Percentiles rank a stretch among this genome's conserved stretches.
Evolutionary conservation across 2,113 vertebrate species (phyloP).

Genomic region (Hystrix cristata): DNA sequence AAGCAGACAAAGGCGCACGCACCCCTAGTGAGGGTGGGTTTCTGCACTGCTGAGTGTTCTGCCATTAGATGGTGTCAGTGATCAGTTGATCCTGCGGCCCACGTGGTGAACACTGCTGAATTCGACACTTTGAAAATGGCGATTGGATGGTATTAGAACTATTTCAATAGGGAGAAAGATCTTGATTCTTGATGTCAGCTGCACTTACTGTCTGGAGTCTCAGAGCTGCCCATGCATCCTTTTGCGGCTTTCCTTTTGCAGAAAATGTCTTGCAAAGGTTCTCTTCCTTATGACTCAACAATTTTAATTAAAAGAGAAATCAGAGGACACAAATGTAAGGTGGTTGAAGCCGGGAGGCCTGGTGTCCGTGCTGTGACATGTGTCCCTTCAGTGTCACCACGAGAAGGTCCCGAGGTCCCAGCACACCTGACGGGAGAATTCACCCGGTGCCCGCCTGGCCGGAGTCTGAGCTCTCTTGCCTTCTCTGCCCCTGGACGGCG

Average conservation of each 20-base stretch:
- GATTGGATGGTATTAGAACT: not conserved
- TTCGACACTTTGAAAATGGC: not conserved
- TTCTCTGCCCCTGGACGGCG: not conserved
- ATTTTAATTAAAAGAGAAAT: not conserved
- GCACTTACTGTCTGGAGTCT: not conserved
- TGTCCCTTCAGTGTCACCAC: not conserved
- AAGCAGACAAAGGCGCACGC: not conserved
- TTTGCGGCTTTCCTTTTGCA: not conserved
- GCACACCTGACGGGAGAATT: not conserved
- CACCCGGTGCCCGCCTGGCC: too few species aligned
- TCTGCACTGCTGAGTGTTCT: not conserved
- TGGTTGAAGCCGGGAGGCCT: not conserved
- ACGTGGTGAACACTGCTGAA: not conserved
- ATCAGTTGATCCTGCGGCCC: too few species aligned
- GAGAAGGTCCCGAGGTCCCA: not conserved
- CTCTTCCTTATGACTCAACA: not conserved
- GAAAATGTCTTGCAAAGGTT: not conserved
- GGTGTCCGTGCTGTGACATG: not conserved
- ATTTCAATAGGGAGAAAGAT: not conserved
- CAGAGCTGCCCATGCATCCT: not conserved
- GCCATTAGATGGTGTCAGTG: too few species aligned
- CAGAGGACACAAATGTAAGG: not conserved
- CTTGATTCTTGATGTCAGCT: not conserved
- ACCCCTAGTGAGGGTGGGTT: not conserved
- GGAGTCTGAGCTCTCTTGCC: not conserved